Evolutionary conservation across 2,113 vertebrate genomes (phyloP), one percentile per base, ranked within the genome.

Genomic region (Serinus canaria): DNA sequence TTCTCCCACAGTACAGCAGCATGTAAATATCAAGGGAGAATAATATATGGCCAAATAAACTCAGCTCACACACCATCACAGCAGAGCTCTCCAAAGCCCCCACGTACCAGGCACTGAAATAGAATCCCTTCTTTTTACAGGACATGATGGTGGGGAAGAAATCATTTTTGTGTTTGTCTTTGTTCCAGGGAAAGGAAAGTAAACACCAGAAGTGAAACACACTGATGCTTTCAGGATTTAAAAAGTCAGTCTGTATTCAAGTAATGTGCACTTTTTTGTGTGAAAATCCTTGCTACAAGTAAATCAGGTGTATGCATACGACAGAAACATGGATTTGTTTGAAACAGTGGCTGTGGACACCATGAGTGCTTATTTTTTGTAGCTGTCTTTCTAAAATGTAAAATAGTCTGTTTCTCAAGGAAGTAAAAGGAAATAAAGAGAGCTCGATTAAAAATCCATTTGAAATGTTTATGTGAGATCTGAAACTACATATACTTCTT

Each of bases 11-110:
- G 68, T 69, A 76, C 33, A 92, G 64, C 87, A 86, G 64, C 82
- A 90, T 0, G 41, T 92, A 95, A 96, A 83, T 64, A 93, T 90
- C 82, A 92, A 94, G 52, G 20, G 52, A 63, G 69, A 68, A 41
- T 96, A 96, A 93, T 72, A 53, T 81, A 94, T 53, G 76, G 27
- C 68, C 85, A 95, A 83, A 92, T 93, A 95, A 96, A 93, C 87
- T 63, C 76, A 50, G n/a, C 56, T 92, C 55, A 52, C 17, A 77
- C 46, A 37, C 47, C 77, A 55, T 46, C 75, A 70, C 46, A 74
- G 85, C 49, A 95, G 85, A 95, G 19, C 13, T 58, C 83, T 74
- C 82, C 55, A 78, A 41, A 55, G 50, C 75, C 60, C 15, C 83
- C 27, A 2, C 7, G 55, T 80, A 56, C 43, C 46, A 93, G 68